Evolutionary conservation across 1,140 invertebrate species (phyloP).

Genomic region (Trichonephila clavata): DNA sequence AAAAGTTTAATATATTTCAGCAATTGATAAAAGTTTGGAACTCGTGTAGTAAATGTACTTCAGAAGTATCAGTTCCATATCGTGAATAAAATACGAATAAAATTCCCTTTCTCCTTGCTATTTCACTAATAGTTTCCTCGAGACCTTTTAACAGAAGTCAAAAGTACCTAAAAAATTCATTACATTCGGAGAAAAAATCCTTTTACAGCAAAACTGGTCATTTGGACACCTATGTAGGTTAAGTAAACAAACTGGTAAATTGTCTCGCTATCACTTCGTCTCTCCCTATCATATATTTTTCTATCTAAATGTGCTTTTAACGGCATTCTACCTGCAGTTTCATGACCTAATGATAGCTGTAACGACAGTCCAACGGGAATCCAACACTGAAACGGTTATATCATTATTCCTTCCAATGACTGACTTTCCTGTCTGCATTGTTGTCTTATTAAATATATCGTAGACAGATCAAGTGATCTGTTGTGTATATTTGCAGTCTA

Average conservation of each 20-base stretch:
- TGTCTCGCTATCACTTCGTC: neutral
- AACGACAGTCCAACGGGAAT: neutral
- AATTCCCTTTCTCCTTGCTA: too few relatives aligned
- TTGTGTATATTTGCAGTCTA: neutral
- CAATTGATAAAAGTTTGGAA: too few relatives aligned
- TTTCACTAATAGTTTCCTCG: neutral
- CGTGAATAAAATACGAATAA: too few relatives aligned
- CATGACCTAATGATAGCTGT: constrained; percentile 11
- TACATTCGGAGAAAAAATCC: too few relatives aligned
- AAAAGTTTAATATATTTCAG: too few relatives aligned
- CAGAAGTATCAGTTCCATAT: too few relatives aligned
- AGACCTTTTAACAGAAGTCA: neutral
- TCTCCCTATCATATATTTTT: constrained; percentile 26
- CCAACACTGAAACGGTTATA: neutral
- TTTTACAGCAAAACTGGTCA: neutral
- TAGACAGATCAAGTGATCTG: neutral
- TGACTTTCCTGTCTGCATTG: constrained; percentile 25
- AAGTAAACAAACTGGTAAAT: constrained; percentile 58
- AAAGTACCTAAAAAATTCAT: neutral
- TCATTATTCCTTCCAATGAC: neutral
- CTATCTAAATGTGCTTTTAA: constrained; percentile 66
- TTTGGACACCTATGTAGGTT: constrained; percentile 59
- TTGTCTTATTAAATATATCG: constrained; percentile 14
- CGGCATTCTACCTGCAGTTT: constrained; percentile 15
- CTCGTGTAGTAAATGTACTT: too few relatives aligned